Conservation (phyloP, 2,113 vertebrate species). For the Beaufortia kweichowensis region DNA sequence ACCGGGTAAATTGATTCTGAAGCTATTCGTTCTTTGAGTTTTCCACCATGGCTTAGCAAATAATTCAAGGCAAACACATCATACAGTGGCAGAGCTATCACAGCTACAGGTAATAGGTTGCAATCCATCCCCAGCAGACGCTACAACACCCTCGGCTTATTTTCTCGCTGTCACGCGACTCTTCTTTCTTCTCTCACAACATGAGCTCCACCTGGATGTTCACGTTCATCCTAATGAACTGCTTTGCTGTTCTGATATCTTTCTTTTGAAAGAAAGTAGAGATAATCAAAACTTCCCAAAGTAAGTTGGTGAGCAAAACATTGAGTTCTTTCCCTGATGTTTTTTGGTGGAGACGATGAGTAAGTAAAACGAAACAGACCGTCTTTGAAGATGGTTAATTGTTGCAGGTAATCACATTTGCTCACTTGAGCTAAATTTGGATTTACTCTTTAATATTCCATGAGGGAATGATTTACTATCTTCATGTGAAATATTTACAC, state of each 20-base stretch:
- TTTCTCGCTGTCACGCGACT: not conserved
- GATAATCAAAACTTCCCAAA: slow-evolving; percentile 10
- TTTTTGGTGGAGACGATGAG: not conserved
- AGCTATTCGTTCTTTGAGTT: not conserved
- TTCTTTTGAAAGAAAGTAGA: not conserved
- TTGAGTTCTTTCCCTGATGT: not conserved
- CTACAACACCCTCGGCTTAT: not conserved
- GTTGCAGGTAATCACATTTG: slow-evolving; percentile 13
- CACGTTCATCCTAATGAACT: slow-evolving; percentile 11
- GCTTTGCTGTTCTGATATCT: slow-evolving; percentile 15
- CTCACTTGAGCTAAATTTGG: not conserved
- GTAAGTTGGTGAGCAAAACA: not conserved
- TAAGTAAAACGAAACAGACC: not conserved
- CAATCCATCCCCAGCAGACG: not conserved
- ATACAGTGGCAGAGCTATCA: not conserved
- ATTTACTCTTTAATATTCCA: no score
- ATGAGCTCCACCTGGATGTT: not conserved
- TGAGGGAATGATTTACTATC: no score
- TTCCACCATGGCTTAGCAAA: slow-evolving; percentile 8
- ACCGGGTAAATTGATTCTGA: not conserved
- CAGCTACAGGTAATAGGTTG: not conserved
- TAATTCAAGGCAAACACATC: slow-evolving; percentile 8
- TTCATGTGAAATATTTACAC: no score
- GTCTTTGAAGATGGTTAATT: slow-evolving; percentile 28
- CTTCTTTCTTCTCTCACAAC: not conserved